Conservation (phyloP, 2,888 invertebrate species). For the Timandra comae region DNA sequence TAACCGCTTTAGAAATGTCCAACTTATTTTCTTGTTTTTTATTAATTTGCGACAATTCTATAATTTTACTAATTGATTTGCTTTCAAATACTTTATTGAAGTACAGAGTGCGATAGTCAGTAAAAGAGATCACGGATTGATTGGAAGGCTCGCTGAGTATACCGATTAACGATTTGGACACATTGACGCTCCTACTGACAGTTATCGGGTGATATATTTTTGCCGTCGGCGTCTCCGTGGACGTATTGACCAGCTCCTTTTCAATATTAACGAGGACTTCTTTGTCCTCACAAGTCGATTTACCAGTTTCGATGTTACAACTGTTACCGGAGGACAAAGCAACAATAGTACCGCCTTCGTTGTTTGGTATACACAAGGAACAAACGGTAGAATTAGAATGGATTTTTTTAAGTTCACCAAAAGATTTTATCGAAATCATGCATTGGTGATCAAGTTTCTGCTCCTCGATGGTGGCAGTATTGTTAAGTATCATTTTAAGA, state of each 20-base stretch:
- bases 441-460: constrained; percentile 27
- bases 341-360: too few relatives aligned
- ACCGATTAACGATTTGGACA: constrained; percentile 33
- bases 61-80: constrained; percentile 17
- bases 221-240: constrained; percentile 42
- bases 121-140: constrained; percentile 33
- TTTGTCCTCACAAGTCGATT: constrained; percentile 37
- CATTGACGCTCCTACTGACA: constrained; percentile 29
- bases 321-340: constrained; percentile 2
- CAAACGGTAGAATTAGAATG: constrained; percentile 39
- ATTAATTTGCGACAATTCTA: constrained; percentile 23
- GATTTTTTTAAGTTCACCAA: constrained; percentile 38
- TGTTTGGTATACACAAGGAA: constrained; percentile 36
- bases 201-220: constrained; percentile 25
- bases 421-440: constrained; percentile 36
- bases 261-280: constrained; percentile 39
- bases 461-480: constrained; percentile 23
- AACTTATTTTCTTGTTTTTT: too few relatives aligned
- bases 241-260: constrained; percentile 29
- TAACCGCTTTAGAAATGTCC: too few relatives aligned
- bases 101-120: constrained; percentile 26
- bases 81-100: constrained; percentile 21
- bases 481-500: constrained; percentile 34
- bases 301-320: constrained; percentile 7
- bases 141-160: constrained; percentile 36